Percentiles rank a stretch among this genome's conserved stretches.
These are phyloP conservation scores for Drosophila navojoa DNA, from an alignment of 1,140 invertebrate genomes.

Conservation along the genomic window DNA sequence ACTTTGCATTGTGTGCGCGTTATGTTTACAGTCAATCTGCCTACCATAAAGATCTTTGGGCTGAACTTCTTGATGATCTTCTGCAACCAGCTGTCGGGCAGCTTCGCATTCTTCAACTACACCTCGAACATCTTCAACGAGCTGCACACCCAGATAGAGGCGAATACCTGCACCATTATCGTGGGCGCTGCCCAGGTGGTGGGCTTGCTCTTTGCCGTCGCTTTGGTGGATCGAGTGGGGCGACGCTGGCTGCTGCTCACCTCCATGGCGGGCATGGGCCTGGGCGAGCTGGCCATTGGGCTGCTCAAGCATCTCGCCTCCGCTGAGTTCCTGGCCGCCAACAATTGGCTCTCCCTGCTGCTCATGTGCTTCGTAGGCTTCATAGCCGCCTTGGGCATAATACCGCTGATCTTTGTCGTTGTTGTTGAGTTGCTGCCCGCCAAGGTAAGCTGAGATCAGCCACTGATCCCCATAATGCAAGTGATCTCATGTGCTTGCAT, in stretches of 20 bases:
- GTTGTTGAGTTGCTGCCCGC: constrained; percentile 62
- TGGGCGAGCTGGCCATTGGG: constrained; percentile 51
- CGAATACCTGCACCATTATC: constrained; percentile 88
- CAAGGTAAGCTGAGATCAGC: constrained; percentile 50
- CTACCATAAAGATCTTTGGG: constrained; percentile 58
- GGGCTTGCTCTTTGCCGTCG: constrained; percentile 53
- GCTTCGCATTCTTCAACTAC: constrained; percentile 85
- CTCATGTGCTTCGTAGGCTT: constrained; percentile 58
- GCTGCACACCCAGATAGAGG: constrained; percentile 86
- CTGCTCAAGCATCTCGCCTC: constrained; percentile 39
- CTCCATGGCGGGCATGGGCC: constrained; percentile 62
- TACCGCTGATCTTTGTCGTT: constrained; percentile 63
- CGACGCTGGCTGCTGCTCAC: constrained; percentile 59
- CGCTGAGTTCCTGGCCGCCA: constrained; percentile 41
- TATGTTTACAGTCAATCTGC: constrained; percentile 51
- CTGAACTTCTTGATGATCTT: constrained; percentile 65
- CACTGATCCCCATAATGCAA: background rate
- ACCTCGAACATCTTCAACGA: constrained; percentile 87
- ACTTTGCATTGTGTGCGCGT: background rate
- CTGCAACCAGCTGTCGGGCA: constrained; percentile 80
- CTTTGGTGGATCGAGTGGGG: constrained; percentile 63
- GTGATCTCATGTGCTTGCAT: background rate
- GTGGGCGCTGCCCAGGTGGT: constrained; percentile 85
- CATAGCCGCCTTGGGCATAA: constrained; percentile 57
- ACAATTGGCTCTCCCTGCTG: constrained; percentile 61